Base-by-base conservation (phyloP, 2,113 vertebrate species). In the Larimichthys polyactis region DNA sequence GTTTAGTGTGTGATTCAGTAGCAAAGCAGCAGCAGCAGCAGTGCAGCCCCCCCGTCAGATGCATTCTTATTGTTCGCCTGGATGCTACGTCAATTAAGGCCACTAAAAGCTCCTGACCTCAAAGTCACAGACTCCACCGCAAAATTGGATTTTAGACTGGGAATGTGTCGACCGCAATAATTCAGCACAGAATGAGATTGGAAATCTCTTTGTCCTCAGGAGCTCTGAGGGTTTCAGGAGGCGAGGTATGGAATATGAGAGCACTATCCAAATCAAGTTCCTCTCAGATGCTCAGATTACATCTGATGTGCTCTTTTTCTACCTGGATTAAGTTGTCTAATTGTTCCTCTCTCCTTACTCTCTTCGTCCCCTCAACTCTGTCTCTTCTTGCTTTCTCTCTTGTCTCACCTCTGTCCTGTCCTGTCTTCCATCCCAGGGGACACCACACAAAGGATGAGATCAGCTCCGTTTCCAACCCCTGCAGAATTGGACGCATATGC, bases 371-470 rank as follows among this genome's bases (percentile, higher is more conserved):
- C 29, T 48, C 20, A 43, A 73, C 69, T 78, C 43, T 71, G 59
- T 70, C 69, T 75, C 49, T 27, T 71, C 55, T 43, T 69, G 0
- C 59, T 66, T 29, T 64, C 67, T 79, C 16, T 52, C 69, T 36
- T 57, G 54, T 68, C 75, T 81, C 71, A 48, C 63, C 76, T 85
- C 69, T 62, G 12, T 84, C 52, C 85, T 62, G 74, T 86, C 72
- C 85, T 90, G 86, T 85, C 52, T 84, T 88, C 92, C 94, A 82
- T 93, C 95, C 3, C 95, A 99, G 98, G 98, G 98, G 98, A 99
- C 96, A 98, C 97, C 97, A 97, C 97, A 97, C 98, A 98, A 96
- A 99, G 99, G 97, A 99, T 99, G 98, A 99, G 97, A 98, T 97
- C 98, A 92, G 96, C 97, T 97, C 98, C 98, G 94, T 98, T 97